Percentiles rank a stretch among this genome's conserved stretches.
These are phyloP conservation scores for Pterostichus madidus DNA, from an alignment of 2,888 invertebrate species.

Conservation along the genomic window DNA sequence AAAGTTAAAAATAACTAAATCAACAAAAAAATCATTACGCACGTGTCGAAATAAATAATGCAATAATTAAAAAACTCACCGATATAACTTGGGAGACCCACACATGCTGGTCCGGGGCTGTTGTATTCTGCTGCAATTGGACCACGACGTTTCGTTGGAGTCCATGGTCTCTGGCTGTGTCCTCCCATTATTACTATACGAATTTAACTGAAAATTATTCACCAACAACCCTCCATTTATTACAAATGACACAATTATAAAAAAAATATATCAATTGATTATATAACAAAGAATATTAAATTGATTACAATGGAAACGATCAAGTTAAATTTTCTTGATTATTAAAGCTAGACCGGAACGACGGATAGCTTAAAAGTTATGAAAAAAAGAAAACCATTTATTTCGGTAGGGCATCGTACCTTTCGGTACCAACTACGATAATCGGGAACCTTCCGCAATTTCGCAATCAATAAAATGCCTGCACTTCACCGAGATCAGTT, in stretches of 20 bases:
- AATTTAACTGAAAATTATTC: slow-evolving; percentile 51
- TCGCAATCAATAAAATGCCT: slow-evolving; percentile 61
- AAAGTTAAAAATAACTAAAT: slow-evolving; percentile 22
- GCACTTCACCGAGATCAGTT: slow-evolving; percentile 28
- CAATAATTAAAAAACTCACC: slow-evolving; percentile 79
- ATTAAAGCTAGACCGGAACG: slow-evolving; percentile 46
- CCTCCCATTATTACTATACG: slow-evolving; percentile 80
- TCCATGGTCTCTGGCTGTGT: slow-evolving; percentile 92
- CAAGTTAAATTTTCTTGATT: slow-evolving; percentile 23
- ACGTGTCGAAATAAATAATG: slow-evolving; percentile 5
- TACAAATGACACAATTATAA: neutral
- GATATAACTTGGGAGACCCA: slow-evolving; percentile 88
- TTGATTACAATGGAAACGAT: slow-evolving; percentile 20
- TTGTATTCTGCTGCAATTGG: slow-evolving; percentile 92
- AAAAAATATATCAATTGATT: neutral
- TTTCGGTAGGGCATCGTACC: slow-evolving; percentile 55
- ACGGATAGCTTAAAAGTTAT: slow-evolving; percentile 1
- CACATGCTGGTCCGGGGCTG: slow-evolving; percentile 93
- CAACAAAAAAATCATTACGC: slow-evolving; percentile 25
- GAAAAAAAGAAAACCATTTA: slow-evolving; percentile 29
- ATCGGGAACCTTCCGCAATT: slow-evolving; percentile 53
- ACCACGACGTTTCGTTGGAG: slow-evolving; percentile 92
- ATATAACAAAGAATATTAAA: slow-evolving; percentile 19
- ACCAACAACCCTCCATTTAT: slow-evolving; percentile 12
- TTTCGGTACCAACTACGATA: slow-evolving; percentile 38